phyloP scores from a whole-genome alignment of 2,797 vertebrate genomes.

The Girardinus metallicus region DNA sequence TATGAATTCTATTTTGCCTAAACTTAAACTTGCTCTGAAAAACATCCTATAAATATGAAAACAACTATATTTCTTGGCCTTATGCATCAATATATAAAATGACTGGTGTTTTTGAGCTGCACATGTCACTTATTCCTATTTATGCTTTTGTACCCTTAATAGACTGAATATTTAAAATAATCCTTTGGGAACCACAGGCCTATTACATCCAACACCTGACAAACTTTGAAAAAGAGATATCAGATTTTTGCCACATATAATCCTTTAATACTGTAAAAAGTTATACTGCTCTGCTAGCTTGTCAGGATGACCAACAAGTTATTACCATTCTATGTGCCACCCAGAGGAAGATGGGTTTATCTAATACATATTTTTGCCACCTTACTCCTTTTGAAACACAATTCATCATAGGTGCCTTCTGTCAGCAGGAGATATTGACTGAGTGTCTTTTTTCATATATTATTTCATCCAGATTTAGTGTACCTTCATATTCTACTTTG shows the following conservation, averaged over 20 bases:
- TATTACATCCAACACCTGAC: constrained; percentile 2
- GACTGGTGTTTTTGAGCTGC: neutral
- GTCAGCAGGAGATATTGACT: neutral
- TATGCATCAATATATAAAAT: neutral
- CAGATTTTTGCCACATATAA: constrained; percentile 3
- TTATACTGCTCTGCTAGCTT: constrained; percentile 1
- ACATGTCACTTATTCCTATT: neutral
- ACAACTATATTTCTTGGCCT: neutral
- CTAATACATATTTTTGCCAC: constrained; percentile 6
- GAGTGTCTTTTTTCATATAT: neutral
- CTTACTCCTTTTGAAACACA: neutral
- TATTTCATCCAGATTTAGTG: neutral
- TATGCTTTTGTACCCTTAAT: constrained; percentile 4
- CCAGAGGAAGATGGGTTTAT: constrained; percentile 22
- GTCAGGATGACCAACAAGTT: constrained; percentile 2
- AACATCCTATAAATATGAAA: neutral
- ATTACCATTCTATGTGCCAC: constrained; percentile 8
- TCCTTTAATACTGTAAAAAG: neutral
- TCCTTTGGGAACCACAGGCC: neutral
- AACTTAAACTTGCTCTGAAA: neutral
- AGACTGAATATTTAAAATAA: neutral
- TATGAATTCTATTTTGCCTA: no score
- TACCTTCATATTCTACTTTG: neutral
- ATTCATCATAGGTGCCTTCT: neutral
- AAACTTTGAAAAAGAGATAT: neutral